Base-by-base conservation (phyloP, 2,888 invertebrate species). In the Aricia artaxerxes region DNA sequence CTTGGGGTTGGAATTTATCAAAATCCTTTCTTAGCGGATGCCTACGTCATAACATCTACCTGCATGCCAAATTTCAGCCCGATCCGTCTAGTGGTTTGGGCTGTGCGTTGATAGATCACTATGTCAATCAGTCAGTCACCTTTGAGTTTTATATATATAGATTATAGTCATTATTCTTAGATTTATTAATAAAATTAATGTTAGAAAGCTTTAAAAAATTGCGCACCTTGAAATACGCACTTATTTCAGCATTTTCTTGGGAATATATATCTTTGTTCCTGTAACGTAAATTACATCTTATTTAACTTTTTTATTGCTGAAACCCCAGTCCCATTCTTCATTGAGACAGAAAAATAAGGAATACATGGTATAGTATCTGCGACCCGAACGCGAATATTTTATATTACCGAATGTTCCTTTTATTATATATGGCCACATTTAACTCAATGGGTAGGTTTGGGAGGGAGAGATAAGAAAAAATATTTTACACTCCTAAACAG, bases 391-490 rank as follows among this genome's bases (percentile, higher is more conserved):
- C 57, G 49, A 53, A 57, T 76, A 76, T 76, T 38, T 69, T 69
- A 49, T 53, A 53, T 35, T 35, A 16, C 57, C 49, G 53, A 57
- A 76, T 53, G n/a, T 57, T 76, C 57, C 53, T 76, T 76, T 75
- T 75, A 76, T 76, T 76, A 76, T 53, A 76, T 53, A 76, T 76
- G 24, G 76, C 53, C 76, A 76, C 31, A 57, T 76, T 76, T 75
- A 75, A 76, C 49, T 53, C 57, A 35, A 24, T 31, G 76, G 76
- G 76, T 57, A 16, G 75, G 75, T 49, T 49, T 75, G 75, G 49
- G 53, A 11, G 53, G 31, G 31, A 31, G 49, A 75, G 75, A 75
- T 75, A 75, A 75, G 69, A 69, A 75, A 76, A 76, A 57, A 57
- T 76, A 53, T 53, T 76, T 76, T 35, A 76, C 76, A 76, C 76